Conservation (phyloP, 2,797 vertebrate species). For the Rhynchonycteris naso region DNA sequence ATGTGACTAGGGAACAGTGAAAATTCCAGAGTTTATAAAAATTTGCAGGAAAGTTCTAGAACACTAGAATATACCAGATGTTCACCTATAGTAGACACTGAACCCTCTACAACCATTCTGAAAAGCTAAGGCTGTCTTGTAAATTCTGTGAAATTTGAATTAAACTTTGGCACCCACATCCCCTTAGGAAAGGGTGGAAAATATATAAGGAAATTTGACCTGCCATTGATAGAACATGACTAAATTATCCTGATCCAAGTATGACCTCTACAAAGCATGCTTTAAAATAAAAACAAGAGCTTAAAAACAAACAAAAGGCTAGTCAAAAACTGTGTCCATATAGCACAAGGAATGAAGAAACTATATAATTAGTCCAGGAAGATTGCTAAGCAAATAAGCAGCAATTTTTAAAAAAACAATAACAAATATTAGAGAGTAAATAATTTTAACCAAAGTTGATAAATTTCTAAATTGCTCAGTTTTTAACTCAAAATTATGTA, state of each 20-base stretch:
- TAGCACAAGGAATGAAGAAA: not conserved
- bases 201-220: not conserved
- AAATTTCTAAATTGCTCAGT: not conserved
- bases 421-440: not conserved
- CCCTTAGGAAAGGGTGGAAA: not conserved
- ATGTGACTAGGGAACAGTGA: not conserved
- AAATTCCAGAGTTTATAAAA: not conserved
- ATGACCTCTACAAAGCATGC: not conserved
- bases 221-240: not conserved
- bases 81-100: not conserved
- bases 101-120: not conserved
- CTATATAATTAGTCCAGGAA: not conserved
- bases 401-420: not conserved
- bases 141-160: not conserved
- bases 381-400: not conserved
- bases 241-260: not conserved
- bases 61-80: not conserved
- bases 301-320: not conserved
- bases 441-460: not conserved
- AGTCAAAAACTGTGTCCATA: not conserved
- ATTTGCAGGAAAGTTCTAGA: not conserved
- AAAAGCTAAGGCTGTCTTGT: not conserved
- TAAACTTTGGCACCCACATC: not conserved
- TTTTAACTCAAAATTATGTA: not conserved
- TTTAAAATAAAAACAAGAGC: not conserved